phyloP scores from a whole-genome alignment of 1,140 invertebrate genomes.

The Pygmarrhopalites habei region DNA sequence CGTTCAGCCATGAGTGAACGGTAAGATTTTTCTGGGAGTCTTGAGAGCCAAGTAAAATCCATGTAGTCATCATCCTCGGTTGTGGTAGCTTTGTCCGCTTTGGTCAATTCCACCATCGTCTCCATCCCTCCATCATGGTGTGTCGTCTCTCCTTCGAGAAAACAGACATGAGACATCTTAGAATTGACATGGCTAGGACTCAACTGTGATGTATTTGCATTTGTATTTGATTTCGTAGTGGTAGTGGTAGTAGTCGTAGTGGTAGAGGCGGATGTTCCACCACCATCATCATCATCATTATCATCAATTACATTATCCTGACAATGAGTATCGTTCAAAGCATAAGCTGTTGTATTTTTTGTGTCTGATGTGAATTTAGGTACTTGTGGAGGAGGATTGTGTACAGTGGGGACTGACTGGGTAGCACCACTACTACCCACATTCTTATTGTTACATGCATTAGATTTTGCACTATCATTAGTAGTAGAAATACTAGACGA shows the following conservation, averaged over 20 bases:
- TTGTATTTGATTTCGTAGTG: too few species aligned
- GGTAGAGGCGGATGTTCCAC: neutral
- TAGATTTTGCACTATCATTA: neutral
- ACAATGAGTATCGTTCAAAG: neutral
- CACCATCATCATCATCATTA: constrained; percentile 3
- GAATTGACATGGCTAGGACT: neutral
- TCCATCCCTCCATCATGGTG: constrained; percentile 19
- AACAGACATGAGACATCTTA: constrained; percentile 23
- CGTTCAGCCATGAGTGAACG: constrained; percentile 22
- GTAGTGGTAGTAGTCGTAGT: neutral
- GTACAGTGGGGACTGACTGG: neutral
- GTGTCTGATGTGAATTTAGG: too few species aligned
- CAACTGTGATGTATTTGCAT: too few species aligned
- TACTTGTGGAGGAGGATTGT: neutral
- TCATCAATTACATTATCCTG: neutral
- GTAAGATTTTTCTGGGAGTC: constrained; percentile 14
- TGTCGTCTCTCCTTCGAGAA: constrained; percentile 21
- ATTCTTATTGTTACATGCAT: neutral
- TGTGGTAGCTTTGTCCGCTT: constrained; percentile 27
- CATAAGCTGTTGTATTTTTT: neutral
- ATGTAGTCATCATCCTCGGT: constrained; percentile 18
- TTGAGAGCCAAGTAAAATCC: constrained; percentile 1
- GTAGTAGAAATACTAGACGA: too few species aligned
- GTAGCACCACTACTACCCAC: neutral
- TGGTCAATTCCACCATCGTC: constrained; percentile 22